These are phyloP conservation scores for Artibeus jamaicensis DNA, from an alignment of 2,797 vertebrate species.

Conservation along the genomic window DNA sequence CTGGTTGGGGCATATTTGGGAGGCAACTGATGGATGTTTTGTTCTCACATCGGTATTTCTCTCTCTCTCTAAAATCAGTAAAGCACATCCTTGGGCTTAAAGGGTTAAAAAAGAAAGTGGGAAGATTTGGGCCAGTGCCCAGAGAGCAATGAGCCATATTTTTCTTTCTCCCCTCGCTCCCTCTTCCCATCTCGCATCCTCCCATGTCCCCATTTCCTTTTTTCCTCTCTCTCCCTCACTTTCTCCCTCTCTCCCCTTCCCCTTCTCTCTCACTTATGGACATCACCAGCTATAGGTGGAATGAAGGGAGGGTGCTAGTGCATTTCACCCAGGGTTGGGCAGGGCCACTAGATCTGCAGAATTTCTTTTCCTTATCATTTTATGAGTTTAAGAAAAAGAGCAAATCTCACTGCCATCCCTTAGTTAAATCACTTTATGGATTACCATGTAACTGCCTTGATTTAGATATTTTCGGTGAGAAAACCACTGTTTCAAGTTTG, in stretches of 20 bases:
- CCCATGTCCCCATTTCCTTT: too few species aligned
- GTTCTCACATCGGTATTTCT: neutral
- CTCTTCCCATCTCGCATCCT: too few species aligned
- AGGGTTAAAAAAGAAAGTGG: neutral
- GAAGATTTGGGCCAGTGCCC: neutral
- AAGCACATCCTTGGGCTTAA: neutral
- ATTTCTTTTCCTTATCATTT: neutral
- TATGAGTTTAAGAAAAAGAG: neutral
- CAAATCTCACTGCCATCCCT: neutral
- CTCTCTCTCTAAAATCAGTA: neutral
- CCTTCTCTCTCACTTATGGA: neutral
- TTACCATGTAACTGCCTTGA: neutral
- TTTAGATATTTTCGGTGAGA: constrained; percentile 1
- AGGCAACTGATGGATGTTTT: neutral
- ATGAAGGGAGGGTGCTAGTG: neutral
- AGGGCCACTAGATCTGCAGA: neutral
- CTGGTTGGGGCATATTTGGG: neutral
- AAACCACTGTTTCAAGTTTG: neutral
- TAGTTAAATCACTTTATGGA: neutral
- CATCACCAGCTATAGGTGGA: neutral
- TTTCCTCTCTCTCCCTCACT: neutral
- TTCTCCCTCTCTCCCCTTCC: neutral
- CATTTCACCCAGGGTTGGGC: neutral
- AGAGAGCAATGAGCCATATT: neutral
- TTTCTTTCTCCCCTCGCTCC: neutral